These are phyloP conservation scores for Takifugu rubripes DNA, from an alignment of 2,797 vertebrate genomes.

Conservation along the genomic window DNA sequence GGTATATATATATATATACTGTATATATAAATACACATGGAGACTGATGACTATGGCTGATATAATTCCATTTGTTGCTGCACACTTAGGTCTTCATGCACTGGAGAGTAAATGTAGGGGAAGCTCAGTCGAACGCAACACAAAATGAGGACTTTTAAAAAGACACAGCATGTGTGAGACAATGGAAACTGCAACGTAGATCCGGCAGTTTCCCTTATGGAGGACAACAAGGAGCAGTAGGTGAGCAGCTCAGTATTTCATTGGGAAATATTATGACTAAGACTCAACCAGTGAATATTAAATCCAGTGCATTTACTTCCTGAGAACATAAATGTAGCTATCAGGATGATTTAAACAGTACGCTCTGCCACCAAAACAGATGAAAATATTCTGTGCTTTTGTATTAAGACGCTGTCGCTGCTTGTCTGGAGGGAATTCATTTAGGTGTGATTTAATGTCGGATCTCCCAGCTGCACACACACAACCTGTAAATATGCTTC, in stretches of 20 bases:
- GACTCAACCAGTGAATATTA: conserved; percentile 4
- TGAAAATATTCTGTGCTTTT: neutral
- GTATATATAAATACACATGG: conserved; percentile 23
- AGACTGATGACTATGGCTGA: conserved; percentile 46
- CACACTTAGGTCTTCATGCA: conserved; percentile 25
- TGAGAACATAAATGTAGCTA: no score
- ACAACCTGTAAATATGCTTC: conserved; percentile 8
- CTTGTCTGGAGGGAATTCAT: conserved; percentile 23
- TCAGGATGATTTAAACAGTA: no score
- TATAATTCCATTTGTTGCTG: conserved; percentile 42
- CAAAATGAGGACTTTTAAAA: conserved; percentile 20
- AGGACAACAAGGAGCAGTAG: neutral
- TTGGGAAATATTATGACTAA: neutral
- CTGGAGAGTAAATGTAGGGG: conserved; percentile 25
- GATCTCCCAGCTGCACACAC: conserved; percentile 32
- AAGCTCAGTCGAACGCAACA: conserved; percentile 32
- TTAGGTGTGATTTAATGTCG: conserved; percentile 50
- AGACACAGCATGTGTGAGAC: conserved; percentile 11
- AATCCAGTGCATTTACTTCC: neutral
- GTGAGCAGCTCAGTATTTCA: conserved; percentile 12
- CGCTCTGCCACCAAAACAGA: no score
- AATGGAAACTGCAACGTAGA: conserved; percentile 24
- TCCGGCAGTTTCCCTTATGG: neutral
- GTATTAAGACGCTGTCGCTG: neutral
- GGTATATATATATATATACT: neutral